phyloP scores from a whole-genome alignment of 2,888 invertebrate genomes.

The Ischnus inquisitorius region DNA sequence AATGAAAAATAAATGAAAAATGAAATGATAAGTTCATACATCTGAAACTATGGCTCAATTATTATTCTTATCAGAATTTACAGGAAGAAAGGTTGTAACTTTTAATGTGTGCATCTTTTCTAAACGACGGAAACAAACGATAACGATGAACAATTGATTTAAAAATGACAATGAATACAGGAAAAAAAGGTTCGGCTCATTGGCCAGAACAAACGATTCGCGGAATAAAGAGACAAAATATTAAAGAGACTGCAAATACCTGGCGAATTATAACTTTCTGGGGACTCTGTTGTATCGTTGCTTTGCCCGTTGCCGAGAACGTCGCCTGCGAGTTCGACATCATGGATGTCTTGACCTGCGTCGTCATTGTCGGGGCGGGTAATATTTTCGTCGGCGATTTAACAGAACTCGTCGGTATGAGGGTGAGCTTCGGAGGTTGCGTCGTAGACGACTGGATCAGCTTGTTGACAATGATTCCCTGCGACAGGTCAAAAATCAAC shows the following conservation, averaged over 20 bases:
- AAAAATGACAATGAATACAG: too few species aligned
- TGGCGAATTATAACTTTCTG: conserved; percentile 87
- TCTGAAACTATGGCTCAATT: too few species aligned
- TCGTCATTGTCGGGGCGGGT: conserved; percentile 86
- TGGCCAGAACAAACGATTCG: neutral
- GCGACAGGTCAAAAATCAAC: conserved; percentile 20
- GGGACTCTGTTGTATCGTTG: conserved; percentile 82
- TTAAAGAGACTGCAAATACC: conserved; percentile 71
- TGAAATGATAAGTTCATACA: neutral
- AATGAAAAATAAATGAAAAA: conserved; percentile 7
- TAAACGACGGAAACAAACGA: too few species aligned
- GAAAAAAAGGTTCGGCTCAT: too few species aligned
- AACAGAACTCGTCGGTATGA: conserved; percentile 84
- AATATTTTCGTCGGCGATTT: conserved; percentile 91
- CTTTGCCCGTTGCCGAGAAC: conserved; percentile 78
- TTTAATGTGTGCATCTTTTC: too few species aligned
- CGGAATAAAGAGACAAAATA: neutral
- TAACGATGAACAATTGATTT: too few species aligned
- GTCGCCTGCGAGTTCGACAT: conserved; percentile 78
- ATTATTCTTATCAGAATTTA: too few species aligned
- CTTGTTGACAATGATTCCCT: conserved; percentile 86
- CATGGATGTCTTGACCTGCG: conserved; percentile 76
- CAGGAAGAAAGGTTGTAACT: too few species aligned
- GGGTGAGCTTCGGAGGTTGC: conserved; percentile 83
- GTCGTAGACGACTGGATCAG: conserved; percentile 83